These are phyloP conservation scores for Drosophila fulvimacula DNA, from an alignment of 2,888 invertebrate genomes.

Conservation along the genomic window DNA sequence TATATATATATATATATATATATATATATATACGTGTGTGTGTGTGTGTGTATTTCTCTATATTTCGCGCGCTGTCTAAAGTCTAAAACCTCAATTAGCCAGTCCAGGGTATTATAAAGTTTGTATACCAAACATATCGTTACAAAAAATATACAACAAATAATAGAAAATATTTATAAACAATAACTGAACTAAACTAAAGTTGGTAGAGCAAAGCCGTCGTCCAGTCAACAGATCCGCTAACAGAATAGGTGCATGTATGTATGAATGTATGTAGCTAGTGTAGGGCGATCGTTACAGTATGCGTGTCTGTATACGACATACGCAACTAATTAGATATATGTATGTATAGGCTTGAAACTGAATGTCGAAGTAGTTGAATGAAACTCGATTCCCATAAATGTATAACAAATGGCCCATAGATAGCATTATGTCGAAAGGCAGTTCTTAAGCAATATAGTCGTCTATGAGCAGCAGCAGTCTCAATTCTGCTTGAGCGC, in stretches of 20 bases:
- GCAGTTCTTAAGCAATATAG: slow-evolving; percentile 21
- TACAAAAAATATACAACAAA: slow-evolving; percentile 68
- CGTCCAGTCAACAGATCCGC: slow-evolving; percentile 42
- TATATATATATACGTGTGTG: too few relatives aligned
- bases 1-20: slow-evolving; percentile 10
- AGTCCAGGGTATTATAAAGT: slow-evolving; percentile 75
- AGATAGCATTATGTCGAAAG: slow-evolving; percentile 30
- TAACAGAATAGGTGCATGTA: background rate
- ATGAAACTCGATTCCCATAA: slow-evolving; percentile 10
- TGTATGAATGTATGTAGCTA: slow-evolving; percentile 4
- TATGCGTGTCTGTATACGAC: background rate
- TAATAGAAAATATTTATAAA: slow-evolving; percentile 50
- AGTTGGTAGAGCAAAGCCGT: slow-evolving; percentile 19
- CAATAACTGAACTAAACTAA: slow-evolving; percentile 21
- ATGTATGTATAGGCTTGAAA: slow-evolving; percentile 62
- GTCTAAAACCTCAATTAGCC: slow-evolving; percentile 58
- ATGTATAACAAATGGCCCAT: slow-evolving; percentile 28
- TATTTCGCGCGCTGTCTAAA: slow-evolving; percentile 42
- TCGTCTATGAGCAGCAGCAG: background rate
- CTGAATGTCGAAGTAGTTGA: slow-evolving; percentile 56
- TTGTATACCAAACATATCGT: slow-evolving; percentile 82
- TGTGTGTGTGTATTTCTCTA: too few relatives aligned
- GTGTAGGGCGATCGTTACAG: slow-evolving; percentile 25
- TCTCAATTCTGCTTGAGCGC: slow-evolving; percentile 6
- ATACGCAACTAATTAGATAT: slow-evolving; percentile 59